These are phyloP conservation scores for Diabrotica undecimpunctata DNA, from an alignment of 1,140 invertebrate species.

Conservation along the genomic window DNA sequence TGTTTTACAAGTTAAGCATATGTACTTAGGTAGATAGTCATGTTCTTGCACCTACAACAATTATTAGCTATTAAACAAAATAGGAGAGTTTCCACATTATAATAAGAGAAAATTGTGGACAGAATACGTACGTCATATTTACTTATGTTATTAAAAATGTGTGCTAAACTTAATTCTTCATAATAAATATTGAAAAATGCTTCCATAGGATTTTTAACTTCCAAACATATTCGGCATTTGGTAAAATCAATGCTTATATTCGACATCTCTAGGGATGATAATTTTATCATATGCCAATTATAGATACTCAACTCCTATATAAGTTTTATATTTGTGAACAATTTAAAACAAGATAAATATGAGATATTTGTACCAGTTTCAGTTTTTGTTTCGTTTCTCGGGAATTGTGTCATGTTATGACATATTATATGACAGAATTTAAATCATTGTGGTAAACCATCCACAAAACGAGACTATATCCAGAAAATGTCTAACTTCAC, in stretches of 20 bases:
- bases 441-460: no score
- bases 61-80: slow-evolving; percentile 7
- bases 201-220: not conserved
- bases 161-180: slow-evolving; percentile 12
- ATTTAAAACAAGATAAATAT: no score
- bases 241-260: not conserved
- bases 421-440: no score
- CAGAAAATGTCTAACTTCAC: no score
- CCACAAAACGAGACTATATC: no score
- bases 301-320: no score
- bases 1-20: slow-evolving; percentile 31
- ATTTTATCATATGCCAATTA: no score
- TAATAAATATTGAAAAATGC: slow-evolving; percentile 11
- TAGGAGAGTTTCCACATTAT: not conserved
- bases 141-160: slow-evolving; percentile 11
- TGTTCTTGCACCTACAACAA: slow-evolving; percentile 25
- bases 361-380: no score
- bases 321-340: no score
- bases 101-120: not conserved
- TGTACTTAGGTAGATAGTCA: slow-evolving; percentile 32
- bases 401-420: no score
- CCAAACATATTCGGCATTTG: slow-evolving; percentile 13
- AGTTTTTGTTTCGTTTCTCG: no score
- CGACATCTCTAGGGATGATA: no score
- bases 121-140: slow-evolving; percentile 3